Conservation (phyloP, 2,797 vertebrate species). For the Halcyon badia region DNA sequence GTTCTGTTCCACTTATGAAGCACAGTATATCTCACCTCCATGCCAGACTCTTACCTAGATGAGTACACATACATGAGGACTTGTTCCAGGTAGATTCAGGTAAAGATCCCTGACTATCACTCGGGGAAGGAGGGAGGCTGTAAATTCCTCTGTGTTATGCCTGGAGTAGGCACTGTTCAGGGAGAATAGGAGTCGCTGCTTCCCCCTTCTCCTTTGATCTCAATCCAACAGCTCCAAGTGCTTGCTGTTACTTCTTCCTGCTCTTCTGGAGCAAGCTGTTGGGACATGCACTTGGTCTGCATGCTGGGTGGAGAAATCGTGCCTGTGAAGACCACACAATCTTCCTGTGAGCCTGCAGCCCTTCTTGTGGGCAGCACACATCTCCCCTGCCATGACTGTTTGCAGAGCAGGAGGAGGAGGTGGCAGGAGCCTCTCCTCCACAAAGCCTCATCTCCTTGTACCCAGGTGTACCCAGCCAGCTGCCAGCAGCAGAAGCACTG, state of each 20-base stretch:
- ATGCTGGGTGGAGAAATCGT: not conserved
- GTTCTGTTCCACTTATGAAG: not conserved
- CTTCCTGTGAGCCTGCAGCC: not conserved
- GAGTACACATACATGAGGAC: not conserved
- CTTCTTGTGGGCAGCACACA: not conserved
- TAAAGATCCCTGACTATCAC: not conserved
- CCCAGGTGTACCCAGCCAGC: not conserved
- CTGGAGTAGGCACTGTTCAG: not conserved
- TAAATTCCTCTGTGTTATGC: not conserved
- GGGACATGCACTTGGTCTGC: not conserved
- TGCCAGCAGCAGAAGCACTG: not conserved
- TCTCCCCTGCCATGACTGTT: not conserved
- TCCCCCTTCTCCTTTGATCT: conserved; percentile 13
- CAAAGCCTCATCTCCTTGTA: not conserved
- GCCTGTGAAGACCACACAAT: not conserved
- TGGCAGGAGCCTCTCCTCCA: not conserved
- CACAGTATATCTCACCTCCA: not conserved
- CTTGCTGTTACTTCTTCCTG: not conserved
- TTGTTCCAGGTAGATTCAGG: not conserved
- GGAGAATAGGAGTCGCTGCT: not conserved
- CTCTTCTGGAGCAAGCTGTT: not conserved
- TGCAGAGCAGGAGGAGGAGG: not conserved
- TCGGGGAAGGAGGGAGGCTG: not conserved
- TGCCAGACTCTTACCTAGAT: not conserved
- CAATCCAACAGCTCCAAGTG: conserved; percentile 16